A percentile compares a stretch with the other conserved stretches of the same genome.
Conservation (phyloP, 2,113 vertebrate genomes). For the Brienomyrus brachyistius region DNA sequence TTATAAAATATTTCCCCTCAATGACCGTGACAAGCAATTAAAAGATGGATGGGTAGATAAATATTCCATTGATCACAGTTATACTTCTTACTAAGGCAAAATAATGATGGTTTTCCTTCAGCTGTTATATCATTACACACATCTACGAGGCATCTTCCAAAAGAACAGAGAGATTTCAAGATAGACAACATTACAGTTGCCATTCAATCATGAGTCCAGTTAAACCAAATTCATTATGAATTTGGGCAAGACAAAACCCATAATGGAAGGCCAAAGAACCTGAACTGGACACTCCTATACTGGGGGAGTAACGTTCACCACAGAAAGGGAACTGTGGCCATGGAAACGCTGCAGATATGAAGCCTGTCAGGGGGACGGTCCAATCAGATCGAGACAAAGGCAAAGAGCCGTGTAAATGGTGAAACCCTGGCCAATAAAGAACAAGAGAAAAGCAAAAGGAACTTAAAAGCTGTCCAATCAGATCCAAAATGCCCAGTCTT, state of each 20-base stretch:
- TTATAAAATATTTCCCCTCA: neutral
- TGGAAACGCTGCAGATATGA: neutral
- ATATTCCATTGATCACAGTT: neutral
- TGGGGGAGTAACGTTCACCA: neutral
- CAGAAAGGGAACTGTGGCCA: neutral
- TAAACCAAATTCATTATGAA: neutral
- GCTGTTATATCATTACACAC: too few relatives aligned
- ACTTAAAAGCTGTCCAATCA: neutral
- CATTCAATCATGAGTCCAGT: neutral
- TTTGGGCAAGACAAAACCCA: neutral
- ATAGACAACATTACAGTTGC: neutral
- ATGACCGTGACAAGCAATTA: neutral
- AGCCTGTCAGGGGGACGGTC: neutral
- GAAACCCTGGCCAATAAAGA: neutral
- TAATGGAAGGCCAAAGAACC: neutral
- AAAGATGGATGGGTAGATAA: neutral
- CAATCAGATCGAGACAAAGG: neutral
- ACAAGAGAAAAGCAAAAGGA: neutral
- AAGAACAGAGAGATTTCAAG: neutral
- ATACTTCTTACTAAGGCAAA: too few relatives aligned
- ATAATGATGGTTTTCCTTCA: too few relatives aligned
- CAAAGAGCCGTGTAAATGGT: neutral
- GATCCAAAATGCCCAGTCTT: neutral
- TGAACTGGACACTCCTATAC: neutral
- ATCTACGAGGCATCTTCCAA: too few relatives aligned